Evolutionary conservation across 2,888 invertebrate genomes (phyloP), one percentile per base, ranked within the genome.

Genomic region (Nymphalis urticae): DNA sequence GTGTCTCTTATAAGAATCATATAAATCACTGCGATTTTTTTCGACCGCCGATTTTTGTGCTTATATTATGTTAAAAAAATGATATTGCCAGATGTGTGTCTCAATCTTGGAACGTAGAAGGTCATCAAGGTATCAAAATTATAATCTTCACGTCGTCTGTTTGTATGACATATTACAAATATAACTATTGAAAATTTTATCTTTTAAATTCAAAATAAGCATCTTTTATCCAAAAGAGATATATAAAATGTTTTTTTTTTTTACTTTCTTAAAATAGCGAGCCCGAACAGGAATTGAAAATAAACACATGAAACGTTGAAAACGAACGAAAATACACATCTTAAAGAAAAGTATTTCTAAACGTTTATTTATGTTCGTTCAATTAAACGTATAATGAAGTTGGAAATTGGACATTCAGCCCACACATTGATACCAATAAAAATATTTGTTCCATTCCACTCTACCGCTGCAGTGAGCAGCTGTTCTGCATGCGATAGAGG

Each of bases 201-300:
- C 17, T 48, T 64, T 61, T 64, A 48, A 32, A 59, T 24, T 21
- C 16, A 16, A 56, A 62, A 56, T 56, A 54, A 61, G 47, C 65
- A 48, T 36, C 48, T 61, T 62, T 62, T 53, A 62, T 42, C 32
- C 60, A n/a, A 54, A n/a, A 61, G 10, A 48, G 48, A 64, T 56
- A 17, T 53, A 48, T 50, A 66, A 63, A 51, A 32, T 53, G 61
- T 66, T 50, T 66, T 6, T 27, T 56, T 50, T 50, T 21, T 0
- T 58, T 56, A 64, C 67, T 51, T 64, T 64, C 51, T 67, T n/a
- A 54, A 54, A 67, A 64, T 48, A 48, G 47, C 54, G 64, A 64
- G 19, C 24, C 47, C 67, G 59, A 64, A 62, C 54, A 32, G 48
- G 21, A 58, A 50, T 24, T 60, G 50, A 54, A 58, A 65, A 68